A percentile compares a stretch with the other conserved stretches of the same genome.
Conservation (phyloP, 2,797 vertebrate genomes). For the Gambelia wislizenii region DNA sequence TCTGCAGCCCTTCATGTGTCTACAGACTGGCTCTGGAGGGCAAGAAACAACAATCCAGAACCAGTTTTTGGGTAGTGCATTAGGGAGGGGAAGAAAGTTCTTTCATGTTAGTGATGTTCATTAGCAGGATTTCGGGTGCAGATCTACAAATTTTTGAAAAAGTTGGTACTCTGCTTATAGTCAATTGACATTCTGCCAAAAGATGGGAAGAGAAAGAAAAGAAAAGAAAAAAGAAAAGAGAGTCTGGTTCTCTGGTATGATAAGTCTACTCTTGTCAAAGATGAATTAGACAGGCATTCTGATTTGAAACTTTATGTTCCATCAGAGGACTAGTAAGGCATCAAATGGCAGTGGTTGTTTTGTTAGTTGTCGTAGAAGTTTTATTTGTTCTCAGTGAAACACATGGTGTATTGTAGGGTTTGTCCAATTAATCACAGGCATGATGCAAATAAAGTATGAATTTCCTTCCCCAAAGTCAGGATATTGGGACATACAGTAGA, state of each 20-base stretch:
- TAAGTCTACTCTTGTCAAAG: constrained; percentile 7
- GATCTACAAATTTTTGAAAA: background rate
- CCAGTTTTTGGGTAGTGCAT: background rate
- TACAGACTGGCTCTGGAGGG: background rate
- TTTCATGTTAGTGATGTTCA: background rate
- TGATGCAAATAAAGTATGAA: background rate
- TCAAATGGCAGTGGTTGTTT: background rate
- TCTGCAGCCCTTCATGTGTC: too few species aligned
- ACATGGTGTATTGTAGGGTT: background rate
- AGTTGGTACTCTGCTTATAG: constrained; percentile 11
- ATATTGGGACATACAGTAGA: too few species aligned
- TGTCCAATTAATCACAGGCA: background rate
- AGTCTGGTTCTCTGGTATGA: background rate
- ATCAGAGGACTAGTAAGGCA: background rate
- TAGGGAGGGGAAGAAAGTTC: background rate
- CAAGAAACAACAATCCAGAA: too few species aligned
- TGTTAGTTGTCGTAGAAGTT: background rate
- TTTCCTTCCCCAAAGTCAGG: background rate
- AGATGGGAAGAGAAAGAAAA: background rate
- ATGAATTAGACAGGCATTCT: background rate
- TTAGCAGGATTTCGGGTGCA: background rate
- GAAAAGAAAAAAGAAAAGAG: too few species aligned
- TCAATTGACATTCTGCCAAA: background rate
- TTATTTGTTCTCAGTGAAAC: background rate
- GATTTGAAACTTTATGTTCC: background rate